Conservation (phyloP, 2,888 invertebrate genomes). For the Augochlorella aurata region DNA sequence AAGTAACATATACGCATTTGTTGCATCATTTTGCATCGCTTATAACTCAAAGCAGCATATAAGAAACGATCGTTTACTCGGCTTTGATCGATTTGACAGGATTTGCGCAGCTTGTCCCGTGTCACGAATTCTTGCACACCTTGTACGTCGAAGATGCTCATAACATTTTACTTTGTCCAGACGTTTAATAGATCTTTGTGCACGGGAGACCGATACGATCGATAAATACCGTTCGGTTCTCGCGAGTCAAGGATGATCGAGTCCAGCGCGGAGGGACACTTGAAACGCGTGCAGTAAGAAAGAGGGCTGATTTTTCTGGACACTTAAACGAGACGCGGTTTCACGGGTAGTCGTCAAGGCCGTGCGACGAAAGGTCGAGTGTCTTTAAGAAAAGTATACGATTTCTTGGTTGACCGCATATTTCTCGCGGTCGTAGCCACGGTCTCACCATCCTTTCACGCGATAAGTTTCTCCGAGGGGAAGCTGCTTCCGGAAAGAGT, state of each 20-base stretch:
- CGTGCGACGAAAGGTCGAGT: conserved; percentile 50
- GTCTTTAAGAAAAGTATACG: conserved; percentile 53
- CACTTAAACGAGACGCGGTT: conserved; percentile 41
- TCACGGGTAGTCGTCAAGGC: conserved; percentile 46
- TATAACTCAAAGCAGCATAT: no score
- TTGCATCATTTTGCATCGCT: no score
- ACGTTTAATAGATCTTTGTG: neutral
- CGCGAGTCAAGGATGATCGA: conserved; percentile 30
- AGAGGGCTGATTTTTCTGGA: conserved; percentile 30
- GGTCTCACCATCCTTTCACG: conserved; percentile 39
- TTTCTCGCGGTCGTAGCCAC: conserved; percentile 42
- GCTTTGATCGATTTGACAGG: no score
- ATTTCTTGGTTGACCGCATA: conserved; percentile 56
- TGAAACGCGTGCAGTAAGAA: conserved; percentile 29
- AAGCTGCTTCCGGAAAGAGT: conserved; percentile 50
- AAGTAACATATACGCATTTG: no score
- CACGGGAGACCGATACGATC: neutral
- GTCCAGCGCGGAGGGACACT: neutral
- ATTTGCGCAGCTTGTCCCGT: neutral
- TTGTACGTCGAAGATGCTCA: neutral
- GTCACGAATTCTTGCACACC: neutral
- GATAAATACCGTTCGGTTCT: conserved; percentile 33
- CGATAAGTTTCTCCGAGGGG: conserved; percentile 45
- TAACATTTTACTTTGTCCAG: neutral
- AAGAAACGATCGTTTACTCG: no score